Evolutionary conservation across 53 echinoderm and acorn worm genomes (phyloP), one percentile per base, ranked within the genome.

Genomic region (Antedon mediterranea): DNA sequence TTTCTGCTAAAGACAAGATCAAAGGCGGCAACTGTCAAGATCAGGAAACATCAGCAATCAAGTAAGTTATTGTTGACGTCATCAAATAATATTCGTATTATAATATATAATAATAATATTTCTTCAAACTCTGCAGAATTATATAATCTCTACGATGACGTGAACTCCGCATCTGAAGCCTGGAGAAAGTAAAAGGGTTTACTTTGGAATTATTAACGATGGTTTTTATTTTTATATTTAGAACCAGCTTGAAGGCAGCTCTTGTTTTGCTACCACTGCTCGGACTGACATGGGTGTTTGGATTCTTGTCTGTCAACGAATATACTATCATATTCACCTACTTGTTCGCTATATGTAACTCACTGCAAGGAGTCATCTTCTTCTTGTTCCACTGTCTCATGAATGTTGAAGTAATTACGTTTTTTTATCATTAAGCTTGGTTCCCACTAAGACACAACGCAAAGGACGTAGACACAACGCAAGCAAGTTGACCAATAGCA

Each of bases 311-410:
- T 13, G 74, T 90, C 33, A 85, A 78, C 27, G 70, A 80, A 43
- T 27, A 73, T 71, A 88, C 91, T 14, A 74, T 90, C 37, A 43
- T 83, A 72, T 91, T 88, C 81, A 88, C 90, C 27, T 91, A 88
- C 28, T 73, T 88, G 0, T 91, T 88, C 41, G 91, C 88, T 72
- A 77, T 88, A 71, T 86, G 82, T 75, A 91, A 88, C 76, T 91
- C 91, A 4, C 79, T 88, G 23, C 91, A 91, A 90, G 87, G 90
- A 32, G 43, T 90, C 71, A 85, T 90, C 75, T 90, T 90, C 85
- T 90, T 87, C 78, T 71, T 90, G 14, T 85, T 85, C 27, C 90
- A 90, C 57, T 90, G 90, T 18, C 29, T 90, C 30, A 76, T 90
- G 73, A 90, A 90, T 29, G 73, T 87, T 57, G 90, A 90, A 85